Evolutionary conservation across 1,140 invertebrate species (phyloP), one percentile per base, ranked within the genome.

Genomic region (Diabrotica virgifera): DNA sequence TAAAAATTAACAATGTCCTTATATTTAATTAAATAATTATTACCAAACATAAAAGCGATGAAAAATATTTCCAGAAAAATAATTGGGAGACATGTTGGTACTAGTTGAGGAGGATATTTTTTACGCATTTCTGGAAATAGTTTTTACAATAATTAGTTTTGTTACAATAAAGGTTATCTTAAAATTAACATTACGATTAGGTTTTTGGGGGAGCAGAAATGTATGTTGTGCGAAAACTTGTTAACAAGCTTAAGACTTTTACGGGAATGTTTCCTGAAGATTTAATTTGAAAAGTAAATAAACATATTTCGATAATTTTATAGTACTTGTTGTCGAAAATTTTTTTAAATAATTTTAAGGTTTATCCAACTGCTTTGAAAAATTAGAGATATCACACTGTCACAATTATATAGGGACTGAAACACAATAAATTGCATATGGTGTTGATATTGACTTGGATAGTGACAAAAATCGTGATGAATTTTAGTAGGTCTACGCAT

Each of bases 71-170:
- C 59, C 59, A 60, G 59, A 60, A 60, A 57, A n/a, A 37, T 57
- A 36, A 12, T 24, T 24, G 55, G 55, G n/a, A 24, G 55, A 57
- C 36, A 12, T 57, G 24, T 36, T 36, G 6, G 55, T 36, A 24
- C 38, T 62, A 56, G 62, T 63, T 63, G 62, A 38, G 62, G 62
- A 56, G 62, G 53, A 56, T 63, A 56, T 52, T 52, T 62, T 53
- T 37, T 50, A 46, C 14, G 40, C 7, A n/a, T 37, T 59, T 59
- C 59, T 62, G 50, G 52, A 62, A 62, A 62, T 61, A 52, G 36
- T 5, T 57, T 36, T 37, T 35, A 53, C 14, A 53, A n/a, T n/a
- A 53, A 7, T 53, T 6, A 5, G 2, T 53, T 53, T 53, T 24
- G 12, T 7, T 53, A 53, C 14, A 53, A 53, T 24, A 24, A 13